These are phyloP conservation scores for Prenolepis imparis DNA, from an alignment of 2,888 invertebrate species.

Conservation along the genomic window DNA sequence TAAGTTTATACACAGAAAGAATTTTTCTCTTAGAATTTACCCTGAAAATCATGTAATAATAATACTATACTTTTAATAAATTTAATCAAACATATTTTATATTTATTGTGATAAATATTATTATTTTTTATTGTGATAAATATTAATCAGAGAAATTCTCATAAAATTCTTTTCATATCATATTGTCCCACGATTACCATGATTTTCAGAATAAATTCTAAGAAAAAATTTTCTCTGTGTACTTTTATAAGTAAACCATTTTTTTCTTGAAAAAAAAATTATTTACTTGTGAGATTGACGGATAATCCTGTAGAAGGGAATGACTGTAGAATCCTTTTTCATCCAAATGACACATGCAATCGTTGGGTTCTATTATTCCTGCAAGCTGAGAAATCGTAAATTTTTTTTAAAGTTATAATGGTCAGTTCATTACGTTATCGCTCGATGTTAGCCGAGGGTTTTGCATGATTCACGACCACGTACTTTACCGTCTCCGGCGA, in stretches of 20 bases:
- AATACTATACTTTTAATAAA: too few species aligned
- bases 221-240: too few species aligned
- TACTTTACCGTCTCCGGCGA: conserved; percentile 87
- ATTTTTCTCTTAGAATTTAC: too few species aligned
- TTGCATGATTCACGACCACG: conserved; percentile 31
- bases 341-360: conserved; percentile 90
- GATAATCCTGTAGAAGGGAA: conserved; percentile 91
- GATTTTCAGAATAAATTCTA: too few species aligned
- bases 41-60: too few species aligned
- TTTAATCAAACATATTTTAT: too few species aligned
- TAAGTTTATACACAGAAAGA: too few species aligned
- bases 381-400: conserved; percentile 86
- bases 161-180: too few species aligned
- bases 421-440: neutral
- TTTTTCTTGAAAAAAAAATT: neutral
- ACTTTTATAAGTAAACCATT: neutral
- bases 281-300: conserved; percentile 90
- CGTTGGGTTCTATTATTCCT: conserved; percentile 91
- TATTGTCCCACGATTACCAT: too few species aligned
- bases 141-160: too few species aligned
- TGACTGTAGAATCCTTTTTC: conserved; percentile 88
- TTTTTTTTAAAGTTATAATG: neutral
- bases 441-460: neutral
- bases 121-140: too few species aligned
- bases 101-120: too few species aligned